phyloP scores from a whole-genome alignment of 2,113 vertebrate species.

The Herpailurus yagouaroundi region DNA sequence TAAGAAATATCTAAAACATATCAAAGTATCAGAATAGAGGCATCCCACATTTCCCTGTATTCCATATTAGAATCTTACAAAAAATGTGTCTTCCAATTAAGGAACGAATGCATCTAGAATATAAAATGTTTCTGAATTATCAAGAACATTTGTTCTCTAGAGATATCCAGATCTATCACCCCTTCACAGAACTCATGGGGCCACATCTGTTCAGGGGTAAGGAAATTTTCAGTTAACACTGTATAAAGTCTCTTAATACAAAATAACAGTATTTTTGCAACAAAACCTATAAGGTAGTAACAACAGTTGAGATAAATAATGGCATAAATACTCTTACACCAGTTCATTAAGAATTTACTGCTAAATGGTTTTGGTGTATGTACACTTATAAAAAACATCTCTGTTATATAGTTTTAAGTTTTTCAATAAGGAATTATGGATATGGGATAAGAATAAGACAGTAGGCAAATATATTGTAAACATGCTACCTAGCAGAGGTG shows the following conservation, averaged over 20 bases:
- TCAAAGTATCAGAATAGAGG: not conserved
- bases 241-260: not conserved
- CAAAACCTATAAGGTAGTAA: not conserved
- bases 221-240: not conserved
- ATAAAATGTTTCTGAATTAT: not conserved
- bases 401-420: not conserved
- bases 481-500: not conserved
- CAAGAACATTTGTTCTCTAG: not conserved
- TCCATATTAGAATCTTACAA: too few relatives aligned
- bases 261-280: not conserved
- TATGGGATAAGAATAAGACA: not conserved
- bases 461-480: not conserved
- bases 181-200: fast-evolving
- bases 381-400: not conserved
- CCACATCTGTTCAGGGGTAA: not conserved
- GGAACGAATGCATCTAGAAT: not conserved
- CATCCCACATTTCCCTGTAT: not conserved
- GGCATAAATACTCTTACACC: not conserved
- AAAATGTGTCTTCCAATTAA: not conserved
- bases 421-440: not conserved
- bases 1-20: not conserved
- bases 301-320: not conserved
- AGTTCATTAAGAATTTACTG: not conserved
- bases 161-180: not conserved
- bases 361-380: not conserved